Evolutionary conservation across 2,113 vertebrate species (phyloP), one percentile per base, ranked within the genome.

Genomic region (Garra rufa): DNA sequence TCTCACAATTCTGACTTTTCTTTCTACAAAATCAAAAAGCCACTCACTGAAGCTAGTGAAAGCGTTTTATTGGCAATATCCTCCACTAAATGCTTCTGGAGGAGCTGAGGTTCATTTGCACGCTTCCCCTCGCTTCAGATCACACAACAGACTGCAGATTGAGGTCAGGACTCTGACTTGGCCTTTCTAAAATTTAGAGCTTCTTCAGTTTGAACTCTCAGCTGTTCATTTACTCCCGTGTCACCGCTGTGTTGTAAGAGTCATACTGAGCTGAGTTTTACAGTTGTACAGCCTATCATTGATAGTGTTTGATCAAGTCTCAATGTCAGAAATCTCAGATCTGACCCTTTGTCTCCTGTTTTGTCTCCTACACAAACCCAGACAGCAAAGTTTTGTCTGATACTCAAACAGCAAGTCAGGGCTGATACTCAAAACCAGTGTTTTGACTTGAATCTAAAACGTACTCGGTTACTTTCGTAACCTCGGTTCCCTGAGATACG

Each of bases 111-210:
- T 67, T 14, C 14, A 67, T 34, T 67, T 9, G 28, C 63, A 30
- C 14, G 14, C 63, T 34, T 7, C 61, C 34, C 61, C 26, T 65
- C 14, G 14, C 63, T 34, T 34, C 28, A 2, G 63, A 67, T 34
- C 63, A 67, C 63, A 67, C 38, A 26, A 75, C 73, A 50, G 24
- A 75, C 71, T 19, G 26, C 26, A 30, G 50, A 76, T 76, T 55
- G 74, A 76, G 74, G 74, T 76, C 74, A 55, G 6, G 74, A 38
- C 48, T 55, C 74, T 11, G 15, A 19, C 8, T 50, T 34, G 26
- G 15, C 73, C 17, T 48, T 28, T 26, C 44, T 48, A 17, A 74
- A 19, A 74, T 17, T 0, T 48, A 50, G 24, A 28, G 71, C 24
- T 26, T 30, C 71, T 52, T 75, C 73, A 30, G 9, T 76, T 34